These are phyloP conservation scores for Neodiprion lecontei DNA, from an alignment of 1,140 invertebrate species.

Conservation along the genomic window DNA sequence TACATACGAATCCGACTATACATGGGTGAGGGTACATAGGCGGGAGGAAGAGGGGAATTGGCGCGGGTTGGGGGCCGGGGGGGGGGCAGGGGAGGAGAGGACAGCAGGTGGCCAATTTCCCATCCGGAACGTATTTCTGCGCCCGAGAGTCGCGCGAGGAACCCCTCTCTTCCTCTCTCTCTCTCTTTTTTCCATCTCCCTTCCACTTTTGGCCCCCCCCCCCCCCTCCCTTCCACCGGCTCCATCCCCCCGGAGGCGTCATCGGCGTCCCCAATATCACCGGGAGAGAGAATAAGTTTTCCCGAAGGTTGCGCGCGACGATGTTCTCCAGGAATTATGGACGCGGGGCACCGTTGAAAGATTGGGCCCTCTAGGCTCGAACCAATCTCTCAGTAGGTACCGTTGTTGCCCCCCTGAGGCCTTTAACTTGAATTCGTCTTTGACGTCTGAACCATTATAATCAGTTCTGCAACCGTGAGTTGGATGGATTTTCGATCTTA, in stretches of 20 bases:
- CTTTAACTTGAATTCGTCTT: too few species aligned
- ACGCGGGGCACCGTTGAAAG: too few species aligned
- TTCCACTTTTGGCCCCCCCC: too few species aligned
- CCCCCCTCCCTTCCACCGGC: background rate
- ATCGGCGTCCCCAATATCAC: background rate
- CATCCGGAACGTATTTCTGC: slow-evolving; percentile 29
- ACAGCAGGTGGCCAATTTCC: slow-evolving; percentile 20
- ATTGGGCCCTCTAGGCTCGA: too few species aligned
- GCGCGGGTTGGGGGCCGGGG: slow-evolving; percentile 16
- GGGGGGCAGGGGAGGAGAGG: slow-evolving; percentile 16
- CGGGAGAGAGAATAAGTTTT: background rate
- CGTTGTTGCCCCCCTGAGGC: too few species aligned
- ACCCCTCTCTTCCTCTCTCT: background rate
- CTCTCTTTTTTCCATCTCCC: background rate
- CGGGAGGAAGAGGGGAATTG: slow-evolving; percentile 12
- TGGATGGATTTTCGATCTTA: too few species aligned
- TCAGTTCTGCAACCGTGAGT: too few species aligned
- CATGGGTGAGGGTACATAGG: slow-evolving; percentile 36
- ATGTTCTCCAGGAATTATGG: too few species aligned
- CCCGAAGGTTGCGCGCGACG: background rate
- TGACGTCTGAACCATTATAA: too few species aligned
- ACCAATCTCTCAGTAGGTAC: too few species aligned
- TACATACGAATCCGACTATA: background rate
- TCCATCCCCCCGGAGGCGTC: background rate
- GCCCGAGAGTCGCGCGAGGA: slow-evolving; percentile 13